These are phyloP conservation scores for Eupsilia transversa DNA, from an alignment of 2,888 invertebrate species.

Conservation along the genomic window DNA sequence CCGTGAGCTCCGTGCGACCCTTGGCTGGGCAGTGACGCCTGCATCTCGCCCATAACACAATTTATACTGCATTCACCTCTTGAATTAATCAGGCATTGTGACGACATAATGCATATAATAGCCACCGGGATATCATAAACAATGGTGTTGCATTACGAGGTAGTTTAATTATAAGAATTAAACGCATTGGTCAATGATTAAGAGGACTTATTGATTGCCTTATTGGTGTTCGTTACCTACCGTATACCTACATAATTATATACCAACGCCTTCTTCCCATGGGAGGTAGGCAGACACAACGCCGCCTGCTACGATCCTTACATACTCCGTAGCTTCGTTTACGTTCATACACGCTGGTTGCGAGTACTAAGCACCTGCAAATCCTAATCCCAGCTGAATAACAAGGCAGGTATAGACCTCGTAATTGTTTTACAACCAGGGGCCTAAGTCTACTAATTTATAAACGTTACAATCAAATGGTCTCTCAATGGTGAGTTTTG, in stretches of 20 bases:
- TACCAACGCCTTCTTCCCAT: neutral
- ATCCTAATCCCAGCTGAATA: neutral
- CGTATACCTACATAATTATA: neutral
- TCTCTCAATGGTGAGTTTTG: no score
- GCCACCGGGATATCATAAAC: conserved; percentile 72
- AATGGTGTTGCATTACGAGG: conserved; percentile 72
- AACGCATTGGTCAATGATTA: conserved; percentile 35
- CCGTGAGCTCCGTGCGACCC: conserved; percentile 76
- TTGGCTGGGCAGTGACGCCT: conserved; percentile 75
- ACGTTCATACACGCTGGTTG: neutral
- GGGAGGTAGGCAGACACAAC: neutral
- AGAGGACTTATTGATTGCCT: conserved; percentile 39
- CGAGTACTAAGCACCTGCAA: neutral
- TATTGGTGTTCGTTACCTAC: neutral
- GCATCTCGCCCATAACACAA: conserved; percentile 70
- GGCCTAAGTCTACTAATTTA: no score
- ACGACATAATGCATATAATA: conserved; percentile 73
- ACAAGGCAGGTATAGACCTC: neutral
- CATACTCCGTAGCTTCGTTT: no score
- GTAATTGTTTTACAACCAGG: no score
- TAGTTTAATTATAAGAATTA: conserved; percentile 64
- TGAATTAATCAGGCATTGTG: conserved; percentile 76
- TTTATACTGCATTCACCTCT: conserved; percentile 81
- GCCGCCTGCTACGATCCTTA: neutral
- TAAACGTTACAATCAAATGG: no score